Percentiles rank a stretch among this genome's conserved stretches.
Conservation (phyloP, 2,113 vertebrate genomes). For the Chinchilla lanigera region DNA sequence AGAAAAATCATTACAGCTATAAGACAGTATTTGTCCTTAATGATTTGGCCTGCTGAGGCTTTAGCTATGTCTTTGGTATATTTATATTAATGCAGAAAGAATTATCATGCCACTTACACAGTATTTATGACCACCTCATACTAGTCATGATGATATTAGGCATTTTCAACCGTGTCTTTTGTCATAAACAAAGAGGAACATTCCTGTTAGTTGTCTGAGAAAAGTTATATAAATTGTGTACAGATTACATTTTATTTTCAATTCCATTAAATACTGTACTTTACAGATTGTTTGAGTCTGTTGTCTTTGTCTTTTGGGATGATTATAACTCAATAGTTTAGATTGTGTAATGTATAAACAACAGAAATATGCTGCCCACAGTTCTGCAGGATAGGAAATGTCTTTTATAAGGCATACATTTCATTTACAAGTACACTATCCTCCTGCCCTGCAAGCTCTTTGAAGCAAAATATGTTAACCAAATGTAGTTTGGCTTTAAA, state of each 20-base stretch:
- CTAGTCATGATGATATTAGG: not conserved
- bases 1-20: not conserved
- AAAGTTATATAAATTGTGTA: not conserved
- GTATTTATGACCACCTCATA: not conserved
- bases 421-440: not conserved
- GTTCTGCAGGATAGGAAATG: not conserved
- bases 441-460: not conserved
- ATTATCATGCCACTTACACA: not conserved
- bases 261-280: not conserved
- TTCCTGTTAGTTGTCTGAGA: not conserved
- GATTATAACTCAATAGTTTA: not conserved
- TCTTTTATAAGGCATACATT: not conserved
- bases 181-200: not conserved
- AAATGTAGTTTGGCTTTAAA: conserved; percentile 12
- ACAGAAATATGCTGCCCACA: not conserved
- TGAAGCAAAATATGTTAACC: not conserved
- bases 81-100: conserved; percentile 34
- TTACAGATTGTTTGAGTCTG: not conserved
- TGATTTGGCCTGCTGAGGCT: conserved; percentile 24
- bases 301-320: not conserved
- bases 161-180: not conserved
- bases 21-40: conserved; percentile 6
- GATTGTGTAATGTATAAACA: not conserved
- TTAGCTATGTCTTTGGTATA: not conserved
- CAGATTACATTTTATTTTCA: conserved; percentile 45